phyloP scores from a whole-genome alignment of 2,888 invertebrate species.

The Hecatera dysodea region DNA sequence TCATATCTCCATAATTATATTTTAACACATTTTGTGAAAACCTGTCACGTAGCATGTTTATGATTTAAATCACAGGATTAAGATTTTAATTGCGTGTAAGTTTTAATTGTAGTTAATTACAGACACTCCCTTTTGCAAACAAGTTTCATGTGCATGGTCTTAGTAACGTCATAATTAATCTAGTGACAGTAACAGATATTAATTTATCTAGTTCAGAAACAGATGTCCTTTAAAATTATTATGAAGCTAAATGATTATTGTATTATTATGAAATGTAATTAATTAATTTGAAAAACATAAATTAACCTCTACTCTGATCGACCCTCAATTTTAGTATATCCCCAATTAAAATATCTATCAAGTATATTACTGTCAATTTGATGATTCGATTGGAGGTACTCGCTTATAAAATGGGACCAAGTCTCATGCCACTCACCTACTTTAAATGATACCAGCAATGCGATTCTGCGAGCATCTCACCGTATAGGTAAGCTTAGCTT shows the following conservation, averaged over 20 bases:
- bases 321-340: no score
- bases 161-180: no score
- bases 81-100: constrained; percentile 20
- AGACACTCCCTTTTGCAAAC: constrained; percentile 14
- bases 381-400: background rate
- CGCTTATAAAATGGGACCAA: background rate
- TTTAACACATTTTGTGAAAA: constrained; percentile 10
- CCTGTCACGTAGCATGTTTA: constrained; percentile 6
- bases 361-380: background rate
- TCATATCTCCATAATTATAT: background rate
- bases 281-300: no score
- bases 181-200: no score
- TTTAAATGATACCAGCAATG: background rate
- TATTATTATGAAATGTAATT: no score
- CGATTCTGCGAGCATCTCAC: no score
- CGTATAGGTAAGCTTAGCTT: no score
- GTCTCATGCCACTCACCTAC: background rate
- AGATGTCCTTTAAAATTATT: no score
- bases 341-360: no score
- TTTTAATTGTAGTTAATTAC: constrained; percentile 30
- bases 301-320: no score
- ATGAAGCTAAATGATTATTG: no score
- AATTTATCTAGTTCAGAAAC: no score
- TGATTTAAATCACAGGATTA: constrained; percentile 25
- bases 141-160: background rate